Base-by-base conservation (phyloP, 2,113 vertebrate species). In the Lophotis ruficrista region DNA sequence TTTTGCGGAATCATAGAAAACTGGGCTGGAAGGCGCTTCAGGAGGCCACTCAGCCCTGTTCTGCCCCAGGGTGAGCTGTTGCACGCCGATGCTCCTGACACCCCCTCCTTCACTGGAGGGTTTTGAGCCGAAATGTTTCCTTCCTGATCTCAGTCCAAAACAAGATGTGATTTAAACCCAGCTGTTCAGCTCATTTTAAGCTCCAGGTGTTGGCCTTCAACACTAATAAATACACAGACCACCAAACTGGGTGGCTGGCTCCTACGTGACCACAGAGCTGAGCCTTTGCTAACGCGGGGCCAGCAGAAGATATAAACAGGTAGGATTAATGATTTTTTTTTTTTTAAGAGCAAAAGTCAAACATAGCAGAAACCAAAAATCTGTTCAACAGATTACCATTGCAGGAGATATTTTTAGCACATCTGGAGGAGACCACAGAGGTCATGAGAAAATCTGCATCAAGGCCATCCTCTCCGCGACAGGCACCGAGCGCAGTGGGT, bases 221-320 rank as follows among this genome's bases (percentile, higher is more conserved):
- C n/a, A 79, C 38, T 79, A 56, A 56, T 57, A 61, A 62, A 91
- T 6, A 71, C 4, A 53, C 5, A 85, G 33, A 69, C 61, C 4
- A 12, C 28, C 71, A 60, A 24, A 79, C 38, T 51, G 38, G 23
- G 23, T 77, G 85, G 28, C 24, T 35, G 15, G 31, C 25, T 72
- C 23, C 1, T 1, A 22, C 22, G 33, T 31, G 76, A 90, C 31
- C 5, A 27, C 31, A 21, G 58, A 89, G 51, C 66, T 18, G 48
- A 69, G 56, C 27, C 30, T 81, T 45, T 4, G 2, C 47, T 64
- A 58, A 68, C 0, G 0, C 0, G 0, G 48, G 24, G 48, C 62
- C 8, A 81, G 38, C 12, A 23, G 56, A 71, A 73, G 51, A 87
- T 3, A 72, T 0, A 37, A 84, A 71, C 43, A 71, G 50, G 51